A percentile compares a stretch with the other conserved stretches of the same genome.
phyloP scores from a whole-genome alignment of 1,140 invertebrate genomes.

The Spodoptera litura region DNA sequence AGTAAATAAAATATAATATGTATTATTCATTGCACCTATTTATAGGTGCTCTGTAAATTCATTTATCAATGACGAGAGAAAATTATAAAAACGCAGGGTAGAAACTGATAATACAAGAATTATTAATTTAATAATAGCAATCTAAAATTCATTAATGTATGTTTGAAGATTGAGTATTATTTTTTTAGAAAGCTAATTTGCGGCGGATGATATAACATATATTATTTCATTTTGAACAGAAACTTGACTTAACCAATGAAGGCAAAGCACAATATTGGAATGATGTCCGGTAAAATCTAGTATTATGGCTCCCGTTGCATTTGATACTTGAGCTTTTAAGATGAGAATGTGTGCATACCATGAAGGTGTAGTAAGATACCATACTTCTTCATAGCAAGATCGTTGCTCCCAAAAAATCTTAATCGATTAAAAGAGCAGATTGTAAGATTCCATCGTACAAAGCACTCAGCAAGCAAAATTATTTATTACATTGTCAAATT shows the following conservation, averaged over 20 bases:
- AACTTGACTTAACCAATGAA: background rate
- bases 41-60: slow-evolving; percentile 48
- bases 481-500: no score
- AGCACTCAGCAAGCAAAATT: no score
- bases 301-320: no score
- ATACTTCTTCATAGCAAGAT: no score
- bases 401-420: no score
- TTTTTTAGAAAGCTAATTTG: slow-evolving; percentile 21
- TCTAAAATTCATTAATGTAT: slow-evolving; percentile 33
- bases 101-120: slow-evolving; percentile 68
- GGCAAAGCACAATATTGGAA: no score
- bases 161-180: slow-evolving; percentile 6
- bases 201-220: background rate
- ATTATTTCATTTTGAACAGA: background rate
- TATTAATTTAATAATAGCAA: slow-evolving; percentile 46
- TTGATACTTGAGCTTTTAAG: no score
- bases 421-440: no score
- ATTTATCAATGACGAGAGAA: slow-evolving; percentile 65
- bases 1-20: slow-evolving; percentile 11
- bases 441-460: no score
- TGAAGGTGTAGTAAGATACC: no score
- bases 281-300: no score
- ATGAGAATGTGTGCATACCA: no score
- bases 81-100: slow-evolving; percentile 72
- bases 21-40: slow-evolving; percentile 21